Base-by-base conservation (phyloP, 2,888 invertebrate genomes). In the Apodemia hepburni region DNA sequence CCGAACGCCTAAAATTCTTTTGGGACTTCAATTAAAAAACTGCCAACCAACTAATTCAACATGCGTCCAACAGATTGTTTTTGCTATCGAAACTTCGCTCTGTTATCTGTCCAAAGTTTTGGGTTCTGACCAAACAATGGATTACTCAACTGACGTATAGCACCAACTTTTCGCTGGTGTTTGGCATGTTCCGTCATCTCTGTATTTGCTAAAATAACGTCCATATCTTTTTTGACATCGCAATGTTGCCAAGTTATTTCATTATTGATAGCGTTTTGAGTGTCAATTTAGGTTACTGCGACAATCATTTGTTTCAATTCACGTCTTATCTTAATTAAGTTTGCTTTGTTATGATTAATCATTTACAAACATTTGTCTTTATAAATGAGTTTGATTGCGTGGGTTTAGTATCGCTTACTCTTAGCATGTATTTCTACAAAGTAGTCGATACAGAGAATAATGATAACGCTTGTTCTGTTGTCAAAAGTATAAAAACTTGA, bases 61-160 rank as follows among this genome's bases (percentile, higher is more conserved):
- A 64, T 65, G 61, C 60, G 64, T 62, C 63, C 59, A 51, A 51
- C n/a, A 59, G 60, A 61, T 59, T 68, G 70, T 70, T 70, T 71
- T 71, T 71, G 63, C 68, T 67, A 64, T 66, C 64, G 66, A 67
- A 67, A 65, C 67, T 69, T 65, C 62, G 65, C 64, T 65, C 67
- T 68, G 70, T 69, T 71, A 70, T 71, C 70, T 67, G 65, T 67
- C 67, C 67, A 69, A 71, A 71, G 67, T 70, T 71, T 70, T 63
- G 69, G 70, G 66, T 70, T 67, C 61, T 64, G 62, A 59, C 61
- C 62, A 67, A 70, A 71, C 69, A 71, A 70, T 66, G 66, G 70
- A 70, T 69, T 69, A 68, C 65, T 54, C 58, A 57, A 35, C 60
- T 66, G 57, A 57, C 54, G 61, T 29, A 42, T 57, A 61, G 54